These are phyloP conservation scores for Chaetodon auriga DNA, from an alignment of 2,113 vertebrate genomes.

Conservation along the genomic window DNA sequence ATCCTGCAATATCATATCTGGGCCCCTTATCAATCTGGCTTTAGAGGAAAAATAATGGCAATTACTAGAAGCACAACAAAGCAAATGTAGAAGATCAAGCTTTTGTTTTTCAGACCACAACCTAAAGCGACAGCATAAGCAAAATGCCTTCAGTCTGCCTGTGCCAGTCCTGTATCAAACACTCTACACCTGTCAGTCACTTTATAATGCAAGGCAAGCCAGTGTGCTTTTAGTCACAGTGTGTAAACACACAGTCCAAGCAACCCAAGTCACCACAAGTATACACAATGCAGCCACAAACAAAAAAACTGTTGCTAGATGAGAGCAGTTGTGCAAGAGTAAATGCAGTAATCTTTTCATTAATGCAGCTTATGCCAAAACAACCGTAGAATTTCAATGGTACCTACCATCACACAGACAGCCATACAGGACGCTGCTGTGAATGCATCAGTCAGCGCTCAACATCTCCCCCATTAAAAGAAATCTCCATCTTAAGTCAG, in stretches of 20 bases:
- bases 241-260: conserved; percentile 32
- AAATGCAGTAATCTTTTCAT: conserved; percentile 22
- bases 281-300: conserved; percentile 45
- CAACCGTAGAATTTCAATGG: conserved; percentile 1
- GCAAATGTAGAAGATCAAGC: conserved; percentile 46
- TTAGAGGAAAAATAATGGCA: conserved; percentile 84
- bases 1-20: conserved; percentile 83
- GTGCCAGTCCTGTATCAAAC: conserved; percentile 38
- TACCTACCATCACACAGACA: neutral
- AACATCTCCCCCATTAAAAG: neutral
- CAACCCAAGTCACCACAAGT: conserved; percentile 35
- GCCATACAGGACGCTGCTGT: neutral
- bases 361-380: neutral
- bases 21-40: conserved; percentile 84
- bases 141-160: conserved; percentile 46
- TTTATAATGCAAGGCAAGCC: conserved; percentile 56
- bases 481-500: neutral
- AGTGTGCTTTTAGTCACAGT: conserved; percentile 49
- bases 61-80: conserved; percentile 76
- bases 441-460: neutral
- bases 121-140: conserved; percentile 59
- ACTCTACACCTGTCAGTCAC: conserved; percentile 40
- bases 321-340: conserved; percentile 16
- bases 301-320: neutral
- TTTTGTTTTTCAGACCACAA: conserved; percentile 56